These are phyloP conservation scores for Spinibarbus caldwelli DNA, from an alignment of 2,797 vertebrate species.

Conservation along the genomic window DNA sequence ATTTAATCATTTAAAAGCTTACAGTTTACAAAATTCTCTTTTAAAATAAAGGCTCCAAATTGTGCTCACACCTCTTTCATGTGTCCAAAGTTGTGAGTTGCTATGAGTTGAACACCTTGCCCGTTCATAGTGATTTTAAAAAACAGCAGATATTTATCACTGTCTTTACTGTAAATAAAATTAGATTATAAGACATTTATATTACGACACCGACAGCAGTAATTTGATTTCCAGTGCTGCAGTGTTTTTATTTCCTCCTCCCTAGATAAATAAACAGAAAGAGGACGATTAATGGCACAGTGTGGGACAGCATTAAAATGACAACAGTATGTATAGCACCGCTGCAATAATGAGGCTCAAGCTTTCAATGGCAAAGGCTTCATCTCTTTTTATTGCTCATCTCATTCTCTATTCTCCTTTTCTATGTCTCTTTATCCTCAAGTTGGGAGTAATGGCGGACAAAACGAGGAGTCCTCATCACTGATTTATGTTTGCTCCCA, in stretches of 20 bases:
- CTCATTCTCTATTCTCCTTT: conserved; percentile 31
- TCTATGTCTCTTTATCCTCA: conserved; percentile 25
- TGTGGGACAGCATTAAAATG: conserved; percentile 23
- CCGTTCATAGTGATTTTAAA: not conserved
- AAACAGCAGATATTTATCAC: not conserved
- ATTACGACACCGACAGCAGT: conserved; percentile 3
- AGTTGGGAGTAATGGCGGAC: conserved; percentile 30
- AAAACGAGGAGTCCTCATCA: conserved; percentile 53
- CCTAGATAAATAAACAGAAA: conserved; percentile 38
- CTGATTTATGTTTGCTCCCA: conserved; percentile 54
- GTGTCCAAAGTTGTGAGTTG: no score
- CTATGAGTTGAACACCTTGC: not conserved
- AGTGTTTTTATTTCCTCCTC: conserved; percentile 17
- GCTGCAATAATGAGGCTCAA: conserved; percentile 37
- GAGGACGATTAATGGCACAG: not conserved
- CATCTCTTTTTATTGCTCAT: conserved; percentile 25
- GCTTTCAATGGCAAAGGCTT: conserved; percentile 35
- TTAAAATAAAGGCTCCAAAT: not conserved
- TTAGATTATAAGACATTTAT: conserved; percentile 22
- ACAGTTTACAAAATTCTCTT: not conserved
- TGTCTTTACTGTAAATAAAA: conserved; percentile 1
- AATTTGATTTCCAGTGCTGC: conserved; percentile 4
- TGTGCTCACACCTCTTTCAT: no score
- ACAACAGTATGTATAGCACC: not conserved
- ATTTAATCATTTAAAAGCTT: not conserved